phyloP scores from a whole-genome alignment of 2,888 invertebrate genomes.

The Lithophane semibrunnea region DNA sequence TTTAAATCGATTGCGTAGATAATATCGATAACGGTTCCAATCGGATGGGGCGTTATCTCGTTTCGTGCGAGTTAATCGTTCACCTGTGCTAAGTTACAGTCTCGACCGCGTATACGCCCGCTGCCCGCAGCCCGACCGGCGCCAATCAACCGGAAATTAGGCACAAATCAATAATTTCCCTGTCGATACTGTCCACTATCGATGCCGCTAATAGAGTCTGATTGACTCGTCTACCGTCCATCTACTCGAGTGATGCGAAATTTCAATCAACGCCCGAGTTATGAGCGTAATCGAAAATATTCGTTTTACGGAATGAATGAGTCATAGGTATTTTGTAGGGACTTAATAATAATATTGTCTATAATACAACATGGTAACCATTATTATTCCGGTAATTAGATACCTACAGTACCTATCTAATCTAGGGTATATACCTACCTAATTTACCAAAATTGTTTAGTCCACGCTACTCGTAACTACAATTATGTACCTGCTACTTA shows the following conservation, averaged over 20 bases:
- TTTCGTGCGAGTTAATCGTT: constrained; percentile 69
- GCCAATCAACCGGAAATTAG: constrained; percentile 86
- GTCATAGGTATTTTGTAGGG: neutral
- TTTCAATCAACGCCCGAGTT: constrained; percentile 57
- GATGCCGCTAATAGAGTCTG: constrained; percentile 81
- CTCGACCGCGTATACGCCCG: constrained; percentile 83
- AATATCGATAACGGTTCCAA: constrained; percentile 68
- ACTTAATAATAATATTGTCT: constrained; percentile 3
- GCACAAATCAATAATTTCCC: constrained; percentile 89
- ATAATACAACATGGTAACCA: neutral
- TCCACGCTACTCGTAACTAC: neutral
- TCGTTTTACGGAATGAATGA: constrained; percentile 10
- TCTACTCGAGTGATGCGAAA: constrained; percentile 56
- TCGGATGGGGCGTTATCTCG: constrained; percentile 68
- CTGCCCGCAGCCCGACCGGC: constrained; percentile 75
- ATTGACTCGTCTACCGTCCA: constrained; percentile 77
- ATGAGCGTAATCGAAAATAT: constrained; percentile 39
- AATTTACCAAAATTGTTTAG: neutral
- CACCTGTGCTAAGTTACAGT: constrained; percentile 69
- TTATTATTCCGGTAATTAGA: neutral
- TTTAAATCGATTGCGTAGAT: constrained; percentile 47
- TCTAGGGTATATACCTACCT: neutral
- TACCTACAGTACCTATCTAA: neutral
- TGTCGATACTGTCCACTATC: constrained; percentile 76
- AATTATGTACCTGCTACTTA: neutral